These are phyloP conservation scores for Meiosimyza platycephala DNA, from an alignment of 2,888 invertebrate genomes.

Conservation along the genomic window DNA sequence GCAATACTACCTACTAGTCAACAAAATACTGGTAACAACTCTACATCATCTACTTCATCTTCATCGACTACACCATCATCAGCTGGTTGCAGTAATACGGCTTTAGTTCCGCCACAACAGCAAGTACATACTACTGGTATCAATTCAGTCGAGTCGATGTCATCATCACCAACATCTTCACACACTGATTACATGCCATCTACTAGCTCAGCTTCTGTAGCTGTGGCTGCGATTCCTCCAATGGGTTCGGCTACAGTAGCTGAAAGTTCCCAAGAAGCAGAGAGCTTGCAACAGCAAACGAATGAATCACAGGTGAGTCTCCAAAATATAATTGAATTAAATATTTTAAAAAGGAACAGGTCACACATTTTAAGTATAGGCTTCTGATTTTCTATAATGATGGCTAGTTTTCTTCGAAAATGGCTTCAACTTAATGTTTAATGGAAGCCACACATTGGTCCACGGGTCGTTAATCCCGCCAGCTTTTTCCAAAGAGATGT, in stretches of 20 bases:
- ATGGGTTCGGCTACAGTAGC: constrained; percentile 64
- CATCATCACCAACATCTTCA: constrained; percentile 79
- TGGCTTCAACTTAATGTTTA: too few species aligned
- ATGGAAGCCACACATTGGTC: too few species aligned
- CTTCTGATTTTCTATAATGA: too few species aligned
- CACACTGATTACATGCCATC: constrained; percentile 89
- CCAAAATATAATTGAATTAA: background rate
- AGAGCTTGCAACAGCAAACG: constrained; percentile 64
- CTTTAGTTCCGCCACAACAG: constrained; percentile 73
- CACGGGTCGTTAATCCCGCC: too few species aligned
- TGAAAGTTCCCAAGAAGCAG: constrained; percentile 68
- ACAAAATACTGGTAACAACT: constrained; percentile 51
- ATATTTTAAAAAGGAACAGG: background rate
- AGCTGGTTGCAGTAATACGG: constrained; percentile 63
- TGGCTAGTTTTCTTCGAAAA: too few species aligned
- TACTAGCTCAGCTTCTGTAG: constrained; percentile 76
- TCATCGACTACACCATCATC: constrained; percentile 52
- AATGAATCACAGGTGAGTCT: constrained; percentile 57
- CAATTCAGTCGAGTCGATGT: constrained; percentile 68
- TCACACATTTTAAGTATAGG: too few species aligned
- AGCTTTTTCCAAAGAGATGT: too few species aligned
- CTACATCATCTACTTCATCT: constrained; percentile 63
- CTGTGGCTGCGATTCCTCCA: constrained; percentile 78
- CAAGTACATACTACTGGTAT: constrained; percentile 71
- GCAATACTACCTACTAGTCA: constrained; percentile 80